Evolutionary conservation across 2,797 vertebrate species (phyloP), one percentile per base, ranked within the genome.

Genomic region (Onychomys torridus): DNA sequence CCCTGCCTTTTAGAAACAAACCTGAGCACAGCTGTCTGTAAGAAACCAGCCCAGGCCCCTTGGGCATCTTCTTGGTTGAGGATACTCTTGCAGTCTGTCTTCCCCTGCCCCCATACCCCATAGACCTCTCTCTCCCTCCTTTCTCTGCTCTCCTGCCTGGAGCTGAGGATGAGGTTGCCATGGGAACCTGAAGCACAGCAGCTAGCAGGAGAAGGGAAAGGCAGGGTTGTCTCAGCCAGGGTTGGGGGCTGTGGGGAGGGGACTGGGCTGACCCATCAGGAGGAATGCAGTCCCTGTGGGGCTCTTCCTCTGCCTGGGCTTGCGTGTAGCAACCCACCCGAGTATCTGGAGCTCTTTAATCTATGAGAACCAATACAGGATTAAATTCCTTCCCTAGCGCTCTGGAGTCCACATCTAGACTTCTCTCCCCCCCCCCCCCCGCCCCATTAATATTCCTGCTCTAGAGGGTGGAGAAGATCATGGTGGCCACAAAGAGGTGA

Each of bases 91-190:
- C 88, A 17, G 82, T 73, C 84, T 49, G 29, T 83, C 87, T 79
- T 90, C 89, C 97, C 92, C 97, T 78, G 93, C 96, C 92, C 95
- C 94, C 92, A 82, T 81, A 29, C 88, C 92, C 95, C 34, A 7
- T 77, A 93, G 95, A 90, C 93, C 57, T 75, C 91, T 73, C 34
- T 82, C 87, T 71, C 67, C 40, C 46, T 91, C 88, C 86, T 85
- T 78, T 71, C 63, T 59, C 46, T 86, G 78, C 91, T 93, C 87
- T 97, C 92, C 96, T 84, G 98, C 96, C 98, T 94, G 1, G 97
- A 98, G 97, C 98, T 96, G 79, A 95, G 96, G 98, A 98, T 98
- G 97, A 21, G 2, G 98, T 99, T 99, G 98, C 98, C 98, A 98
- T 98, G 98, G 98, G 90, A 97, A 99, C 93, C 96, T 2, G 97